Conservation (phyloP, 2,888 invertebrate species). For the Sisyra nigra region DNA sequence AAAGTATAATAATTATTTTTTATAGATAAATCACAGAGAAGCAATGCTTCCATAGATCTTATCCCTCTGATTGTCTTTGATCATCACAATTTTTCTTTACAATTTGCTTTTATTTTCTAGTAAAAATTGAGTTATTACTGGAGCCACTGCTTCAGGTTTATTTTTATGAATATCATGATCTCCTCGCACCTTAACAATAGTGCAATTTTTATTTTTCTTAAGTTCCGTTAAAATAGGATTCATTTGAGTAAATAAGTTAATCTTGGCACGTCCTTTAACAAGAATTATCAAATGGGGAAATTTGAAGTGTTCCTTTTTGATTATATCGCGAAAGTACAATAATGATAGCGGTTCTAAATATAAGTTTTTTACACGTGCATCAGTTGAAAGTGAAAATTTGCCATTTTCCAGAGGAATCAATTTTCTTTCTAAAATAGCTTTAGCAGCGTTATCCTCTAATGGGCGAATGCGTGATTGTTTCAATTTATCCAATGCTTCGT, state of each 20-base stretch:
- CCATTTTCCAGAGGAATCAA: conserved; percentile 26
- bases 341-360: conserved; percentile 24
- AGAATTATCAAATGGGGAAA: conserved; percentile 25
- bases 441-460: conserved; percentile 30
- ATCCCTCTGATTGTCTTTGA: too few species aligned
- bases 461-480: conserved; percentile 23
- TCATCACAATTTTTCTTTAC: too few species aligned
- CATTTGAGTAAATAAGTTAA: conserved; percentile 13
- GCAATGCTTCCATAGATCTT: too few species aligned
- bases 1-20: too few species aligned
- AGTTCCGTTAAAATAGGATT: conserved; percentile 15
- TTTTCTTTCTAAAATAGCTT: conserved; percentile 30
- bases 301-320: conserved; percentile 19
- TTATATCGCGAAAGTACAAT: conserved; percentile 23
- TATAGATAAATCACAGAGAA: too few species aligned
- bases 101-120: conserved; percentile 12
- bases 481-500: conserved; percentile 31
- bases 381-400: conserved; percentile 35
- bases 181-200: conserved; percentile 28
- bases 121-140: conserved; percentile 19
- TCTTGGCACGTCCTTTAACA: conserved; percentile 10
- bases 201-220: conserved; percentile 17
- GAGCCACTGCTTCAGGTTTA: conserved; percentile 33
- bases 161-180: conserved; percentile 45
- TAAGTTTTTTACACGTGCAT: conserved; percentile 31